Base-by-base conservation (phyloP, 2,113 vertebrate genomes). In the Naja naja region DNA sequence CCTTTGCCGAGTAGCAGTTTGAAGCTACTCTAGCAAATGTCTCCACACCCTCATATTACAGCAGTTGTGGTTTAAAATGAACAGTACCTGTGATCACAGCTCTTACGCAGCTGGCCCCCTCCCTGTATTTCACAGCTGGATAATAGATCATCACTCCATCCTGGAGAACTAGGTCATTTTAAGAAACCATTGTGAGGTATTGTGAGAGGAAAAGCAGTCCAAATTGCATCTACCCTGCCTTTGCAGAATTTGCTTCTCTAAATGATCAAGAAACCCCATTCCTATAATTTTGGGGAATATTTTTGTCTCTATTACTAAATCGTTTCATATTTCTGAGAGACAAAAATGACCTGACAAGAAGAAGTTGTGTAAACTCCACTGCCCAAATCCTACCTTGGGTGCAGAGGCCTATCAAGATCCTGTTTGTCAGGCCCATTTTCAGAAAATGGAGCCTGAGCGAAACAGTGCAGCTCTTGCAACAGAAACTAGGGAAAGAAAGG, bases 121-220 rank as follows among this genome's bases (percentile, higher is more conserved):
- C 87, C 22, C 58, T 69, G 69, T 1, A 0, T 5, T 86, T 95
- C 92, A 91, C 94, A 87, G 94, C 94, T 91, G 96, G 93, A 92
- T 92, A 85, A 93, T 81, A 93, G 90, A 95, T 93, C 43, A 22
- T 69, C 47, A 43, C 88, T 94, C 81, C 88, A 1, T 5, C 91
- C 8, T 1, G 93, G 53, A 96, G 95, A 97, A 97, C 93, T 96
- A 96, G 97, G 96, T 97, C 97, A 97, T 3, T 90, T 90, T 25
- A 92, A 94, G 95, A 93, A 95, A 90, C 95, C 89, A 85, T 91
- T 25, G 88, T 95, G 91, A 97, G 89, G 95, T 88, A 64, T 12
- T 1, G 69, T 81, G 2, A 14, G 90, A 0, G 87, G 47, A 58
- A 60, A 93, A 60, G 56, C 1, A 87, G 94, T 7, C 0, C 92